Conservation (phyloP, 2,113 vertebrate genomes). For the Tragelaphus strepsiceros region DNA sequence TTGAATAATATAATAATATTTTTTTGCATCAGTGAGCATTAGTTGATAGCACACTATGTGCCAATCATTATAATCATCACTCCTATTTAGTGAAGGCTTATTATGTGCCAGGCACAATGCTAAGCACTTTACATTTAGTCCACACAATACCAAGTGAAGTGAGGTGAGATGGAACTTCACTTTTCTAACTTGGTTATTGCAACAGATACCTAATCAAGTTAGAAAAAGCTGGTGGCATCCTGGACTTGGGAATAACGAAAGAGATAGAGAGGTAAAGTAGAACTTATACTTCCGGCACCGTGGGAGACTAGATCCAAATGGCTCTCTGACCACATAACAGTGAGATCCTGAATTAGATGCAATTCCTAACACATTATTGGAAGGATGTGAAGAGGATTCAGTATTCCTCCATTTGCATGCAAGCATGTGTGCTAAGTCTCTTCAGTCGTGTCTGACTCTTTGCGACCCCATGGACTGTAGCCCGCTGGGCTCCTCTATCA, state of each 20-base stretch:
- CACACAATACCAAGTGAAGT: not conserved
- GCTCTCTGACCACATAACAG: too few species aligned
- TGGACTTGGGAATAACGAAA: not conserved
- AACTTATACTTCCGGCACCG: rapidly evolving
- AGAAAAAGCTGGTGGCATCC: not conserved
- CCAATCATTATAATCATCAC: not conserved
- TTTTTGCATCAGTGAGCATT: not conserved
- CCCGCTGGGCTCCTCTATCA: not conserved
- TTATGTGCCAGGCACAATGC: not conserved
- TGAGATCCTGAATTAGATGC: not conserved
- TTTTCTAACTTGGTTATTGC: not conserved
- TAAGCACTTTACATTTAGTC: not conserved
- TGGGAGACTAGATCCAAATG: not conserved
- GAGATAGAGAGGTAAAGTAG: not conserved
- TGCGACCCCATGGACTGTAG: not conserved
- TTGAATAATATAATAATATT: not conserved
- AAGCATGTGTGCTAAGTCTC: not conserved
- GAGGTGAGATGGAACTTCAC: not conserved
- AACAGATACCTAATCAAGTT: not conserved
- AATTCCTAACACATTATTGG: not conserved
- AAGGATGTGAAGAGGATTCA: not conserved
- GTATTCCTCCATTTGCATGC: not conserved
- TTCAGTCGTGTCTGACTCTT: not conserved
- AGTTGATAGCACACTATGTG: not conserved
- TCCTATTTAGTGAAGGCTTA: not conserved